phyloP scores from a whole-genome alignment of 2,797 vertebrate genomes.

The Petrocephalus schoutedeni region DNA sequence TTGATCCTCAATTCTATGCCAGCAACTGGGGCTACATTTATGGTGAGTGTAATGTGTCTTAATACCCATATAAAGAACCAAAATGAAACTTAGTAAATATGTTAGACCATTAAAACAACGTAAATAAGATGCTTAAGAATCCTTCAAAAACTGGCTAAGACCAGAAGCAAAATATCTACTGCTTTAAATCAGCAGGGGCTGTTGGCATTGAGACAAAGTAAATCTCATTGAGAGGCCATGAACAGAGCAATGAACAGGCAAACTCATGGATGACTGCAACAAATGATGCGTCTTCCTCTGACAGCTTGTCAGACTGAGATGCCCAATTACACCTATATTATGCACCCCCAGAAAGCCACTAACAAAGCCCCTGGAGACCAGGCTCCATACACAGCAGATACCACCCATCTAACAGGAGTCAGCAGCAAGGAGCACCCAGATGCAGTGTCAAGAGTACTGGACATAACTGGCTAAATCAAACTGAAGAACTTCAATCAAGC shows the following conservation, averaged over 20 bases:
- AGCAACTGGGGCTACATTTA: background rate
- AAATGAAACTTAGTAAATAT: background rate
- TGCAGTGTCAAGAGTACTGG: background rate
- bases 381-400: background rate
- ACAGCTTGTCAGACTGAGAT: background rate
- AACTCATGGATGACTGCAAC: background rate
- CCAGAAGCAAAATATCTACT: background rate
- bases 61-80: background rate
- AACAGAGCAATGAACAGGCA: background rate
- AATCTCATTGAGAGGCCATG: background rate
- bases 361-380: background rate
- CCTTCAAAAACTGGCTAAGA: background rate
- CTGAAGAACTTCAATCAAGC: background rate
- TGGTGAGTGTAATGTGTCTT: background rate
- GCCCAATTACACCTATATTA: background rate
- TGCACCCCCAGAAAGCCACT: background rate
- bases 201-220: background rate
- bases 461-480: background rate
- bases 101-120: background rate
- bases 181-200: background rate
- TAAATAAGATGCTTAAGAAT: background rate
- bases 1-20: background rate
- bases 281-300: slow-evolving; percentile 23
- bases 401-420: background rate
- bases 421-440: background rate